Base-by-base conservation (phyloP, 2,113 vertebrate species). In the Muscicapa adusta region DNA sequence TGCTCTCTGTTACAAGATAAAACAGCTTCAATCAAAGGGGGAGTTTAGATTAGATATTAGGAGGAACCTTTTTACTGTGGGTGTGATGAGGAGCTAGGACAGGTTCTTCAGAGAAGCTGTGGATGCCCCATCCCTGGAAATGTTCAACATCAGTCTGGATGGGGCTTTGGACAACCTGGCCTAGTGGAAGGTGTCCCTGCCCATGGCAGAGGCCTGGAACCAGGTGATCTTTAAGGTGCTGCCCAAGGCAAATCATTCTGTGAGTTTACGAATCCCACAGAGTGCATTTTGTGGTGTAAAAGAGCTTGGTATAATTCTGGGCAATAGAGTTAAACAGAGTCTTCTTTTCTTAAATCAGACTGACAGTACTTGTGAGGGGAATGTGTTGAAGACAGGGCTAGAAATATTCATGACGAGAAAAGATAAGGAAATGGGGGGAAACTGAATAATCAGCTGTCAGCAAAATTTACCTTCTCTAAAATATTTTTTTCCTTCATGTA, bases 281-380 rank as follows among this genome's bases (percentile, higher is more conserved):
- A 22, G 4, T 51, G 3, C 20, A 22, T 62, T 91, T 58, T 74
- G 19, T 50, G 33, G 15, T 50, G 12, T 34, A 47, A 86, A 79
- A 65, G 36, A 83, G 2, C 8, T 70, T 79, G 33, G 10, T 63
- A 56, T 81, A 78, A 67, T 84, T 86, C 33, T 51, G 29, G 43
- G 77, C 10, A 71, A 60, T 9, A 31, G 31, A 72, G 17, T 16
- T 60, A 24, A 94, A 77, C 51, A 78, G 20, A 81, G 2, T 16
- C 22, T 81, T 84, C 53, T 61, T 40, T 78, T 81, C 65, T 74
- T 65, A 82, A 87, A 68, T 85, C n/a, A 56, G 53, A 42, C 34
- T 94, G 87, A 81, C 68, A 85, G 48, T 61, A 45, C 43, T 85
- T 89, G 65, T 87, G 71, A 96, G 65, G 81, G 25, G 26, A 95